A percentile compares a stretch with the other conserved stretches of the same genome.
phyloP scores from a whole-genome alignment of 2,888 invertebrate species.

The Drosophila glabriapex region DNA sequence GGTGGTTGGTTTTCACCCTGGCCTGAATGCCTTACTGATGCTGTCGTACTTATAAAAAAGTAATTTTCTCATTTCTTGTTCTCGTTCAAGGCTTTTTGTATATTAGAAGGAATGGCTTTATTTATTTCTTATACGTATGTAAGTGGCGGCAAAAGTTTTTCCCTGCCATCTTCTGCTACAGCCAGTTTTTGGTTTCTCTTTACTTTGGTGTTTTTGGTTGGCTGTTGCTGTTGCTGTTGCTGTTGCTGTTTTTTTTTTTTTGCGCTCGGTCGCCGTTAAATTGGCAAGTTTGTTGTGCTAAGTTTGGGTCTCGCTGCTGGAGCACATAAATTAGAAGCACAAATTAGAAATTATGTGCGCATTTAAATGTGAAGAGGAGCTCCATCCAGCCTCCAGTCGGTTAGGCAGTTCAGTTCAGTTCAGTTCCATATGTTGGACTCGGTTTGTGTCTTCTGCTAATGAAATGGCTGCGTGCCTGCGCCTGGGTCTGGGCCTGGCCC shows the following conservation, averaged over 20 bases:
- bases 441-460: constrained; percentile 56
- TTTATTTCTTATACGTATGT: constrained; percentile 82
- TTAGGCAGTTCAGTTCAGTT: constrained; percentile 34
- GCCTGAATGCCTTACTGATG: constrained; percentile 12
- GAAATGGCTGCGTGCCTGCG: constrained; percentile 65
- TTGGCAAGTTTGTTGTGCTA: constrained; percentile 82
- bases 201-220: constrained; percentile 8
- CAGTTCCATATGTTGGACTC: constrained; percentile 68
- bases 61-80: constrained; percentile 82
- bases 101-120: constrained; percentile 85
- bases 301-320: constrained; percentile 70
- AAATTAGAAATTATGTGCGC: constrained; percentile 85
- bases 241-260: constrained; percentile 31
- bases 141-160: constrained; percentile 73
- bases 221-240: constrained; percentile 5
- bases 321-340: constrained; percentile 84
- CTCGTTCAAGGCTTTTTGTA: constrained; percentile 82
- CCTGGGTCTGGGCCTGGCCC: constrained; percentile 18
- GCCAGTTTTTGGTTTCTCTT: constrained; percentile 31
- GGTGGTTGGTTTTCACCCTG: constrained; percentile 52
- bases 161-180: constrained; percentile 47
- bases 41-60: constrained; percentile 82
- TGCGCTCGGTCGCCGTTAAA: constrained; percentile 74
- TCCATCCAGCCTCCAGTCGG: constrained; percentile 29
- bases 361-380: constrained; percentile 83